Percentiles rank a stretch among this genome's conserved stretches.
phyloP scores from a whole-genome alignment of 2,797 vertebrate genomes.

The Avahi laniger region DNA sequence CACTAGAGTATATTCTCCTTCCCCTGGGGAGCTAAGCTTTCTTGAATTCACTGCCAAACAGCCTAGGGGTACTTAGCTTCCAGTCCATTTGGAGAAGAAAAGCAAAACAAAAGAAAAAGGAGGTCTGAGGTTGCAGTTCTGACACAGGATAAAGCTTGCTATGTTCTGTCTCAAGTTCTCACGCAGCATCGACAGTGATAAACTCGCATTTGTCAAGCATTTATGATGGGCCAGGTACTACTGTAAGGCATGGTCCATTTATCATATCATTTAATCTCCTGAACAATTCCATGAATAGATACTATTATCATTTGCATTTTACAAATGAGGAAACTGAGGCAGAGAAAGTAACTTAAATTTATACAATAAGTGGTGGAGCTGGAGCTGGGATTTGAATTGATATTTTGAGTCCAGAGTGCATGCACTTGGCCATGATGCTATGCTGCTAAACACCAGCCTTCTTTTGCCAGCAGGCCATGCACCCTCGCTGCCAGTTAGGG shows the following conservation, averaged over 20 bases:
- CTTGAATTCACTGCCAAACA: slow-evolving; percentile 48
- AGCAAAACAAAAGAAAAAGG: neutral
- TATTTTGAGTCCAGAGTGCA: neutral
- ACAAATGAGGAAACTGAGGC: slow-evolving; percentile 11
- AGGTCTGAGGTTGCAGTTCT: neutral
- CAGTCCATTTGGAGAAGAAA: neutral
- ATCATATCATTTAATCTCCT: neutral
- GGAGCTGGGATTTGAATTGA: neutral
- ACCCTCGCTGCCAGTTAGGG: neutral
- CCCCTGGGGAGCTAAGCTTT: neutral
- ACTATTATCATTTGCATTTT: neutral
- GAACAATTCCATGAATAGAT: neutral
- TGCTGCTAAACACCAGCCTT: neutral
- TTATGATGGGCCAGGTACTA: neutral
- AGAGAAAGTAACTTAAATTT: neutral
- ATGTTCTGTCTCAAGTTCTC: neutral
- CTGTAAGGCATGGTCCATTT: neutral
- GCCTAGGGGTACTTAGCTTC: neutral
- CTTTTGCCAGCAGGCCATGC: neutral
- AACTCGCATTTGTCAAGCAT: neutral
- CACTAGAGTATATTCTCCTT: neutral
- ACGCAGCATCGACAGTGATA: neutral
- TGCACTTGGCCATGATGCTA: neutral
- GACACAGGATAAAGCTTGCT: neutral
- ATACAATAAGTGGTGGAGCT: neutral